Base-by-base conservation (phyloP, 1,140 invertebrate genomes). In the Adoxophyes honmai region DNA sequence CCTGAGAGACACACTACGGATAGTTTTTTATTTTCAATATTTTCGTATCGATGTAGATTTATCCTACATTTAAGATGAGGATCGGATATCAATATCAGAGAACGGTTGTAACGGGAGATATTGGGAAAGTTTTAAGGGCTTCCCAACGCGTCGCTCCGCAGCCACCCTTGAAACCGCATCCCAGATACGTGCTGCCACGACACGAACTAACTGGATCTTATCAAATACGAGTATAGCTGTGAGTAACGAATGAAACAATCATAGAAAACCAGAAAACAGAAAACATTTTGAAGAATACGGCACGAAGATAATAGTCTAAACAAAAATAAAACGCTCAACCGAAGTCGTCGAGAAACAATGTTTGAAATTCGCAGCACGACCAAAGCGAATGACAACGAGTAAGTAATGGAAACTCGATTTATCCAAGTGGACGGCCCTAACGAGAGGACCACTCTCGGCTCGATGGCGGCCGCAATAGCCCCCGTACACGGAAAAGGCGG, bases 401-500 rank as follows among this genome's bases (percentile, higher is more conserved):
- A 48, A 60, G 52, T 39, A 51, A 53, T 62, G 59, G 62, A 68
- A 72, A 70, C 62, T 72, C 65, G 60, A 68, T 69, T 71, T 65
- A 63, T 64, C 56, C 54, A 34, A 63, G 48, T 63, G 66, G 69
- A 44, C 18, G 52, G 54, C 52, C 53, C 59, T 75, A 71, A 73
- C 72, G 67, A 64, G 65, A 52, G 59, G 42, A 48, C 52, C 58
- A 52, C n/a, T 21, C 18, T 28, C 56, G 36, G 33, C 51, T 33
- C 55, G 39, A 55, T 56, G 52, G 28, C 68, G 61, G 51, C 51
- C 60, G 62, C 63, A 64, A 58, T 64, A 56, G 52, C 59, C 52
- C 44, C 28, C 38, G 34, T 60, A 81, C 80, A 81, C 52, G 71
- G 70, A 81, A 83, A 72, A 73, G 80, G 80, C 80, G 80, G 78